These are phyloP conservation scores for Alligator mississippiensis DNA, from an alignment of 2,113 vertebrate genomes.

Conservation along the genomic window DNA sequence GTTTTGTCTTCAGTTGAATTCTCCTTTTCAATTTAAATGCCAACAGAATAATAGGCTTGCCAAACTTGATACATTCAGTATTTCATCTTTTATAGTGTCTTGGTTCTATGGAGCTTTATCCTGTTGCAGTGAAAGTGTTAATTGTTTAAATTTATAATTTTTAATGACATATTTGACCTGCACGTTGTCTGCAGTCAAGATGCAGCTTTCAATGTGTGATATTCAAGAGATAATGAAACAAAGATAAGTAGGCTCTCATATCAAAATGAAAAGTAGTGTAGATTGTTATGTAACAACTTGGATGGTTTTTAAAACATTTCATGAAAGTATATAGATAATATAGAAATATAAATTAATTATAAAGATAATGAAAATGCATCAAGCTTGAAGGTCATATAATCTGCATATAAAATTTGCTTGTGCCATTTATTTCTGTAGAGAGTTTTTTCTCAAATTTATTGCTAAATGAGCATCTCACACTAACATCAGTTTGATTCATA, in stretches of 20 bases:
- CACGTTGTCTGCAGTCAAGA: not conserved
- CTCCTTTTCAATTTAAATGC: constrained; percentile 15
- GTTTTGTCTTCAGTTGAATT: constrained; percentile 34
- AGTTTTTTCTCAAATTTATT: not conserved
- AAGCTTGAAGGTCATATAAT: not conserved
- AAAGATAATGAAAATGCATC: not conserved
- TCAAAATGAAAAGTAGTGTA: not conserved
- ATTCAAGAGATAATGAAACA: not conserved
- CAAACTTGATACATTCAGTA: not conserved
- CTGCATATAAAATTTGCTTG: not conserved
- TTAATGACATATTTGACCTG: not conserved
- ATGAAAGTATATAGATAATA: not conserved
- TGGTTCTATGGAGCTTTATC: not conserved
- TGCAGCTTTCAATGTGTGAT: not conserved
- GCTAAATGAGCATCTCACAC: not conserved
- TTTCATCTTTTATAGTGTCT: not conserved
- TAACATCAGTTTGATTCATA: not conserved
- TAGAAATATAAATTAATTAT: not conserved
- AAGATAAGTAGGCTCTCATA: not conserved
- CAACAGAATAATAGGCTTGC: not conserved
- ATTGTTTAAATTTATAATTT: not conserved
- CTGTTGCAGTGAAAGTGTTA: not conserved
- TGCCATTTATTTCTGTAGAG: not conserved
- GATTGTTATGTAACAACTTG: not conserved
- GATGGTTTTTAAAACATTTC: not conserved